A percentile compares a stretch with the other conserved stretches of the same genome.
Evolutionary conservation across 2,113 vertebrate genomes (phyloP).

Genomic region (Sialia sialis): DNA sequence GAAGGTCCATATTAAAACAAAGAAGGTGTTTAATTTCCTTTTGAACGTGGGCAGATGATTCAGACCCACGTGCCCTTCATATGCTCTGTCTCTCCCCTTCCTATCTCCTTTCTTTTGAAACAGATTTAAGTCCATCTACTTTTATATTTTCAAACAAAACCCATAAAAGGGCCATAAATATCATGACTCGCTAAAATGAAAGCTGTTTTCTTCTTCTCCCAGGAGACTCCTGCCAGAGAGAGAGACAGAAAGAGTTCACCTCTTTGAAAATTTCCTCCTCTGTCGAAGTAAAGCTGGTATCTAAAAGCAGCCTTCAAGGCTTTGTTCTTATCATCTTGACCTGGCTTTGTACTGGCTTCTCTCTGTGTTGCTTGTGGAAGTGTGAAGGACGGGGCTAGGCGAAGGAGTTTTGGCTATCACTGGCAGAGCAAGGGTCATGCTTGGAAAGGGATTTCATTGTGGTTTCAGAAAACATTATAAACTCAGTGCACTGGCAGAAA

Average conservation of each 20-base stretch:
- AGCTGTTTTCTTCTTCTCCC: constrained; percentile 69
- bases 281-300: constrained; percentile 61
- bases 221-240: constrained; percentile 59
- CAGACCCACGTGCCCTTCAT: constrained; percentile 53
- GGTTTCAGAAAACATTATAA: constrained; percentile 21
- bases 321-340: constrained; percentile 67
- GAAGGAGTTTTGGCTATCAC: constrained; percentile 56
- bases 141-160: constrained; percentile 71
- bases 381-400: constrained; percentile 44
- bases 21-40: constrained; percentile 48
- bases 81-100: constrained; percentile 29
- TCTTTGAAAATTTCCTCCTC: constrained; percentile 67
- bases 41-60: constrained; percentile 31
- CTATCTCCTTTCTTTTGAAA: constrained; percentile 51
- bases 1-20: constrained; percentile 52
- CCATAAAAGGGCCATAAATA: constrained; percentile 71
- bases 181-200: constrained; percentile 69
- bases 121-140: constrained; percentile 65
- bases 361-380: constrained; percentile 44
- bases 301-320: constrained; percentile 61
- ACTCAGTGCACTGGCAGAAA: background rate
- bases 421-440: constrained; percentile 47
- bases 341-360: constrained; percentile 50
- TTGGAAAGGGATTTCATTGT: constrained; percentile 33
- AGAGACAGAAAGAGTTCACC: constrained; percentile 61